Evolutionary conservation across 2,888 invertebrate species (phyloP).

Genomic region (Dryomyza anilis): DNA sequence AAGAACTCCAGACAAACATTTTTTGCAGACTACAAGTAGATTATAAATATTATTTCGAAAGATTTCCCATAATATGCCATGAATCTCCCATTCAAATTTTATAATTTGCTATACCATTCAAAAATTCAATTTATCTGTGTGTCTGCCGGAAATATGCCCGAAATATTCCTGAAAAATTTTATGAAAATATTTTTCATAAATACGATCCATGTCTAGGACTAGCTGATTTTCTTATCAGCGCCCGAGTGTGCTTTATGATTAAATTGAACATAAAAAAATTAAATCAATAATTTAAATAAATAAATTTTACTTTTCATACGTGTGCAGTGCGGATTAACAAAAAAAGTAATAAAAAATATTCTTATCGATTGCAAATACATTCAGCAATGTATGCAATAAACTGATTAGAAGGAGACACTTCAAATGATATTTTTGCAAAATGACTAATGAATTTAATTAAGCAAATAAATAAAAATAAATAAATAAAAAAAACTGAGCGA

Average conservation of each 20-base stretch:
- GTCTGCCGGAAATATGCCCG: too few relatives aligned
- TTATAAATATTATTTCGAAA: background rate
- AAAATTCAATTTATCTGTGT: background rate
- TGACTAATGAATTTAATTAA: slow-evolving; percentile 8
- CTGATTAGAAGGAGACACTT: background rate
- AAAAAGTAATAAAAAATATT: too few relatives aligned
- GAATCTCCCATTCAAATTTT: background rate
- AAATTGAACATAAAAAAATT: too few relatives aligned
- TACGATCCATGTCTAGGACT: too few relatives aligned
- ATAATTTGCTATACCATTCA: background rate
- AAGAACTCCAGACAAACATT: too few relatives aligned
- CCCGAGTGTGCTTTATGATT: too few relatives aligned
- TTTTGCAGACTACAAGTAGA: background rate
- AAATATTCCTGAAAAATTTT: background rate
- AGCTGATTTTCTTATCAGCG: too few relatives aligned
- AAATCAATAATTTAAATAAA: too few relatives aligned
- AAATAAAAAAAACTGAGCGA: too few relatives aligned
- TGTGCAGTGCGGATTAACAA: background rate
- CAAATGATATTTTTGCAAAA: background rate
- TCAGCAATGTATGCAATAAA: background rate
- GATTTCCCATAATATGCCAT: too few relatives aligned
- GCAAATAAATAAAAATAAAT: background rate
- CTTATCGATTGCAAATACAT: background rate
- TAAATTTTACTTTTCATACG: background rate
- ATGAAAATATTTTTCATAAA: background rate